phyloP scores from a whole-genome alignment of 2,113 vertebrate genomes.

The Pterocles burchelli region DNA sequence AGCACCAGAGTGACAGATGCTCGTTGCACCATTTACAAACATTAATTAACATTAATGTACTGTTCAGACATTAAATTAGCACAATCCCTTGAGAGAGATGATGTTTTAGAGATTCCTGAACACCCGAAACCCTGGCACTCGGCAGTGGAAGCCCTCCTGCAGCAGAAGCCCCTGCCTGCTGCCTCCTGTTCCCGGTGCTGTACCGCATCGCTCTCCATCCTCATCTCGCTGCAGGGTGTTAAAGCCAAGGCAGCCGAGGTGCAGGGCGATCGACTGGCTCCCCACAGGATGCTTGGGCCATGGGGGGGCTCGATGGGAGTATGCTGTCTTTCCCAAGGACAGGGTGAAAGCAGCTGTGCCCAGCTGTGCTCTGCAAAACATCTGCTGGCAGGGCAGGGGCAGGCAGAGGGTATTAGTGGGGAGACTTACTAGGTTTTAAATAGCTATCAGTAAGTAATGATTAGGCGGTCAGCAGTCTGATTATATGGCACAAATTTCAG shows the following conservation, averaged over 20 bases:
- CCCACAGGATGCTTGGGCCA: not conserved
- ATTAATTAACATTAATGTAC: conserved; percentile 37
- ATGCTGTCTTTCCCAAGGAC: not conserved
- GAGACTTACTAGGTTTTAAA: not conserved
- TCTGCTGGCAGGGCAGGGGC: not conserved
- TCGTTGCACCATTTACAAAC: not conserved
- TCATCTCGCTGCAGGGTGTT: accelerated
- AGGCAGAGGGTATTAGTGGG: accelerated
- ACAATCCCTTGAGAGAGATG: not conserved
- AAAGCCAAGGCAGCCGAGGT: accelerated
- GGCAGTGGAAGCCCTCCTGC: not conserved
- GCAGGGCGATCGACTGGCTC: accelerated
- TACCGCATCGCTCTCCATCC: accelerated
- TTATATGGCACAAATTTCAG: not conserved
- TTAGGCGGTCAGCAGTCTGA: not conserved
- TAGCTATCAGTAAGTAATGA: not conserved
- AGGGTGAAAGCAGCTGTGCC: not conserved
- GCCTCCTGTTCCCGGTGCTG: not conserved
- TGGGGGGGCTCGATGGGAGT: too few relatives aligned
- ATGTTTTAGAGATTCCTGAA: not conserved
- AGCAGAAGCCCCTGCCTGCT: not conserved
- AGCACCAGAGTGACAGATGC: conserved; percentile 15
- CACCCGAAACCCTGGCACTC: not conserved
- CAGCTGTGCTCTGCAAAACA: accelerated
- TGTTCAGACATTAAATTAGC: not conserved